Percentiles rank a stretch among this genome's conserved stretches.
phyloP scores from a whole-genome alignment of 2,797 vertebrate species.

The Chanos chanos region DNA sequence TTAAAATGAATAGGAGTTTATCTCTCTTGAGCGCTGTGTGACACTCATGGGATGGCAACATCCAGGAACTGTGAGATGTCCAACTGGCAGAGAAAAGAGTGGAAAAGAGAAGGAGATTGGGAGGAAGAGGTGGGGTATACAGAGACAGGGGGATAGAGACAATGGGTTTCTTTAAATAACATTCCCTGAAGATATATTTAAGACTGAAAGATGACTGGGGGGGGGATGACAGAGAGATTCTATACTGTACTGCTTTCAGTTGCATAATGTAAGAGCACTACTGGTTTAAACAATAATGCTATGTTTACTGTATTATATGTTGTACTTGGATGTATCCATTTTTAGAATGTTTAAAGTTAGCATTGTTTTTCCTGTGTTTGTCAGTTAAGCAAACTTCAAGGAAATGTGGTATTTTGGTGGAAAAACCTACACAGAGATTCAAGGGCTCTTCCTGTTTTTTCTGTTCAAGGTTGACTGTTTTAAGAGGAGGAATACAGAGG shows the following conservation, averaged over 20 bases:
- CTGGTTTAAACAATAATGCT: too few relatives aligned
- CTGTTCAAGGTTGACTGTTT: not conserved
- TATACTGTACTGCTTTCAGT: too few relatives aligned
- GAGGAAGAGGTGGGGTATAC: slow-evolving; percentile 52
- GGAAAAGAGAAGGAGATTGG: slow-evolving; percentile 49
- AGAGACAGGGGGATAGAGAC: slow-evolving; percentile 43
- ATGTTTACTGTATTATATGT: too few relatives aligned
- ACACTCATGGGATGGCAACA: slow-evolving; percentile 6
- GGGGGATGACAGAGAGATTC: too few relatives aligned
- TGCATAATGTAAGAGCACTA: too few relatives aligned
- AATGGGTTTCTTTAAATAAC: slow-evolving; percentile 65
- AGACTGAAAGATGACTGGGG: not conserved
- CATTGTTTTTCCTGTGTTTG: too few relatives aligned
- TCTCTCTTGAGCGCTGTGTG: not conserved
- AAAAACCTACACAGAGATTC: slow-evolving; percentile 12
- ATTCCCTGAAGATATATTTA: slow-evolving; percentile 56
- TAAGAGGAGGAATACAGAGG: slow-evolving; percentile 14
- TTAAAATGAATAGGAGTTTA: not conserved
- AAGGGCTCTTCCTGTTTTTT: not conserved
- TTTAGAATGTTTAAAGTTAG: too few relatives aligned
- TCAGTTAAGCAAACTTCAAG: too few relatives aligned
- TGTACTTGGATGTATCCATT: too few relatives aligned
- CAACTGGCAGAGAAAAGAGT: slow-evolving; percentile 54
- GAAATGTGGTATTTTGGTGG: too few relatives aligned
- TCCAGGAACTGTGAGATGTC: slow-evolving; percentile 6